Evolutionary conservation across 2,797 vertebrate species (phyloP), one percentile per base, ranked within the genome.

Genomic region (Myotis daubentonii): DNA sequence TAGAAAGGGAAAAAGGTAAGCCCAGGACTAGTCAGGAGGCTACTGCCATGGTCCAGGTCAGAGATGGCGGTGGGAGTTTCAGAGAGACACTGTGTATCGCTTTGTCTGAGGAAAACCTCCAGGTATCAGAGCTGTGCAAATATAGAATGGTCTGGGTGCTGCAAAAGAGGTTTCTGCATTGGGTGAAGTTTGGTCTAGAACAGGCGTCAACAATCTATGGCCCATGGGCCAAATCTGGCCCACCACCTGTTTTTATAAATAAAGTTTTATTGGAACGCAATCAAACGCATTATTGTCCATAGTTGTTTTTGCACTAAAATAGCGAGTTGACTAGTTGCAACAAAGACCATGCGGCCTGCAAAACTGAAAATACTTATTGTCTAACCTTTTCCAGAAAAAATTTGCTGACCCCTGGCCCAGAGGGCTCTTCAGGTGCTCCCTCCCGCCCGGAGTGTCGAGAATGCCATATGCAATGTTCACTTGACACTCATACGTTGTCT

Each of bases 181-280:
- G 25, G 53, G 3, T 82, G 22, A 9, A n/a, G 16, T 87, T 78
- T 70, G 68, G 22, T 57, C 33, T 83, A 87, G 66, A 89, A 30
- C 7, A 79, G 11, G 47, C 15, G 1, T 66, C 55, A 55, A 44
- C 23, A 55, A 60, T 76, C 79, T 88, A 65, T 17, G 20, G 20
- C n/a, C 62, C n/a, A 30, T 2, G 23, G 60, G 38, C 53, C 44
- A 86, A 57, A 75, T 65, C 51, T 53, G 79, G 8, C 38, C 38
- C 3, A 15, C 12, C 6, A 10, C 7, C 49, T 78, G 17, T 25
- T 76, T 95, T 74, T 68, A 84, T 72, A 70, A 85, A 76, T 88
- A 49, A 94, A 95, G 38, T 60, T 96, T 91, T 92, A 88, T 79
- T 96, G 49, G 71, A 80, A 95, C 41, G 30, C 15, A 76, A 30